Evolutionary conservation across 2,888 invertebrate genomes (phyloP), one percentile per base, ranked within the genome.

Genomic region (Diadegma fenestrale): DNA sequence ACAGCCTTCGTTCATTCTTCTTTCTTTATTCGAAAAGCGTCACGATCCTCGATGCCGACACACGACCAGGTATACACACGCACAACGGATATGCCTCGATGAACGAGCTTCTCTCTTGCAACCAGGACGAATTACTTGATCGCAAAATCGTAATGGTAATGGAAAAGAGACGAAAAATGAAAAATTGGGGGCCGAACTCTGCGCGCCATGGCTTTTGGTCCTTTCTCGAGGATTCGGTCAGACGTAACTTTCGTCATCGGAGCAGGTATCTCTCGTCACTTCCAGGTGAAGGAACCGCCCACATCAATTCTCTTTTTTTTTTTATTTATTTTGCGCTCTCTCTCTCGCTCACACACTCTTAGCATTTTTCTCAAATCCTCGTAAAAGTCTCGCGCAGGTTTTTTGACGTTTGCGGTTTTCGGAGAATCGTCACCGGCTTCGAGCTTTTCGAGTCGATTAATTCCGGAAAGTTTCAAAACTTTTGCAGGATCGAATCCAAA

Each of bases 51-150:
- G 71, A 33, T 41, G 84, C 88, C 88, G 89, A 89, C 89, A 89
- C 89, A 89, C 89, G 89, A 89, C 88, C 89, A 87, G 89, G 88
- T 88, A 89, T 72, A 80, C 12, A 6, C 7, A 63, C 66, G 37
- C 43, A 22, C 51, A 17, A n/a, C 77, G 22, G 12, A 19, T n/a
- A 8, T 10, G 7, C 68, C 17, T 6, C 66, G 66, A 66, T n/a
- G 51, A 33, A 71, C 26, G 33, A 41, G 78, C 75, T 86, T 68
- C 82, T 71, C 73, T 43, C 79, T n/a, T 64, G 72, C 43, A 19
- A 64, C 76, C 61, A 87, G 82, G 77, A 58, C 86, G 82, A 84
- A 87, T 82, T 80, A 73, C 80, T 86, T 83, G 51, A 61, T 84
- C 54, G 73, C 68, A 45, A 81, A 85, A 87, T 71, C 51, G 58